These are phyloP conservation scores for Phalanger gymnotis DNA, from an alignment of 2,797 vertebrate genomes.

Conservation along the genomic window DNA sequence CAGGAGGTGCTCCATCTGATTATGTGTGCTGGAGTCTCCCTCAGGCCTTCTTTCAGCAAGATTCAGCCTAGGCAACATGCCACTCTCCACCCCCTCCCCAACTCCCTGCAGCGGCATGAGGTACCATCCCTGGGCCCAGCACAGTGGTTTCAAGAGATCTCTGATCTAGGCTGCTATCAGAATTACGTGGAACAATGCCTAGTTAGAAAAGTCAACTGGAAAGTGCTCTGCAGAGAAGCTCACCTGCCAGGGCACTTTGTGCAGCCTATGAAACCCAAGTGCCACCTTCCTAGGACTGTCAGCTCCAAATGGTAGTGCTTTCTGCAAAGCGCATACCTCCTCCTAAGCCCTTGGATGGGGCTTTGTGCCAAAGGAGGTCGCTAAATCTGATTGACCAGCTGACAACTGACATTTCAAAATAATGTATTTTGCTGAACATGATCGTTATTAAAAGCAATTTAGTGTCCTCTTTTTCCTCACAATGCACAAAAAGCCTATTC, in stretches of 20 bases:
- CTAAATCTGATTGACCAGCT: conserved; percentile 2
- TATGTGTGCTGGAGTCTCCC: not conserved
- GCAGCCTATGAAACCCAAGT: not conserved
- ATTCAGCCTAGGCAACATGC: not conserved
- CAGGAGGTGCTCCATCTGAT: not conserved
- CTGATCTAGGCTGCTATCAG: not conserved
- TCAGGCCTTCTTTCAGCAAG: not conserved
- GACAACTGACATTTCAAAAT: conserved; percentile 10
- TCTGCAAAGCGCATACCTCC: not conserved
- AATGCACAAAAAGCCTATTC: not conserved
- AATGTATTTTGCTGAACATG: conserved; percentile 18
- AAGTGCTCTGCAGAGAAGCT: not conserved
- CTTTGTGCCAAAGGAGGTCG: not conserved
- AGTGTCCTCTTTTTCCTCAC: not conserved
- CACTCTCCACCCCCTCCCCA: not conserved
- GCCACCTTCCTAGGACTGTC: not conserved
- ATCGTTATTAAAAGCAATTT: conserved; percentile 42
- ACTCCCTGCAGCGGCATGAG: not conserved
- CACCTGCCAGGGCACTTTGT: not conserved
- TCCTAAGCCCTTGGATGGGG: not conserved
- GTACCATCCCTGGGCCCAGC: not conserved
- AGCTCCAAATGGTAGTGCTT: not conserved
- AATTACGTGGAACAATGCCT: not conserved
- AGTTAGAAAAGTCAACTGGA: not conserved
- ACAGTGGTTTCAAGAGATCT: not conserved